Evolutionary conservation across 1,140 invertebrate genomes (phyloP), one percentile per base, ranked within the genome.

Genomic region (Mylabris phalerata): DNA sequence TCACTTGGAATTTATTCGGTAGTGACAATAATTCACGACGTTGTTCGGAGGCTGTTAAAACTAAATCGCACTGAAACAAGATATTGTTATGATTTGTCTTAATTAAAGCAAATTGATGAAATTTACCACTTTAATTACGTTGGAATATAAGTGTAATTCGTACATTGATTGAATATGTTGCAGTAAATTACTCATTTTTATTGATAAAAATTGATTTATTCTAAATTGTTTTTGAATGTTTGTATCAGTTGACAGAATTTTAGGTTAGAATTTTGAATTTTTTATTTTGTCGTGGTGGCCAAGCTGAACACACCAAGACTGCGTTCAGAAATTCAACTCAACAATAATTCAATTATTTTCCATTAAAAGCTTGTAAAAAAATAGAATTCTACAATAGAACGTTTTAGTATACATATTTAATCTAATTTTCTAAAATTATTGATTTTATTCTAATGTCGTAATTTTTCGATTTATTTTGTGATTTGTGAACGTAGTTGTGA

Each of bases 21-120:
- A 79, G 72, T 7, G 76, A 74, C 6, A 84, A 67, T 24, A 82
- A 63, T 51, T 87, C 84, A 42, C 74, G 73, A 67, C 82, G 82
- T 66, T 86, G 82, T 44, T 87, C 85, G 70, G 75, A 80, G 27
- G 84, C 67, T n/a, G 84, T 80, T 51, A 88, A 69, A 43, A 84
- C 76, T 65, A 89, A 73, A 64, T 80, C 80, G 24, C 80, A 80
- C 84, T 88, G 65, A 63, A 78, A 78, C 58, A 60, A 43, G 40
- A 39, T 55, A 48, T 38, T 50, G 27, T 57, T 32, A 41, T 40
- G 3, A 60, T 32, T 9, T 41, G 25, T 51, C 45, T 9, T 27
- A 3, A 46, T 11, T 7, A 55, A 25, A 25, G 46, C n/a, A 54
- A 27, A 41, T 11, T 48, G 25, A 13, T 40, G 11, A 10, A 48